Evolutionary conservation across 2,797 vertebrate genomes (phyloP).

Genomic region (Sitta carolinensis): DNA sequence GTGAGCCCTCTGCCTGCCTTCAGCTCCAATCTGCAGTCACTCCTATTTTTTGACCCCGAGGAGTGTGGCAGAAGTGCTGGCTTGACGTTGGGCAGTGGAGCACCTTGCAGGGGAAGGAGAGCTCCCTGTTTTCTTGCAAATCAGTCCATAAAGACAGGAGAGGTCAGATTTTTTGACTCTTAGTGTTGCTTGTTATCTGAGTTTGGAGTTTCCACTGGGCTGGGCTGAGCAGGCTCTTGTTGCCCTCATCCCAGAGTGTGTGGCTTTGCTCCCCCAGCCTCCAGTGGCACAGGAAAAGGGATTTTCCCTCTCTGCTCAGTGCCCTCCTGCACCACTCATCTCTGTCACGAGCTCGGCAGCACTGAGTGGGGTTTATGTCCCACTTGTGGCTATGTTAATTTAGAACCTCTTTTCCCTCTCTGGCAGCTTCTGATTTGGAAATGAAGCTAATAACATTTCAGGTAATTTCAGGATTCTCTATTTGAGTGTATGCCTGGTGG

Average conservation of each 20-base stretch:
- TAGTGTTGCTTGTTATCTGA: not conserved
- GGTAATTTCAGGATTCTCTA: not conserved
- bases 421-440: constrained; percentile 15
- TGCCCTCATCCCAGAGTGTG: rapidly evolving
- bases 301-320: not conserved
- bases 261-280: not conserved
- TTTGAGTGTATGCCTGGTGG: not conserved
- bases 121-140: not conserved
- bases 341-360: not conserved
- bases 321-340: not conserved
- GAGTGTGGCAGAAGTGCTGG: not conserved
- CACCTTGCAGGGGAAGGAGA: not conserved
- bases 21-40: not conserved
- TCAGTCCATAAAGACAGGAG: not conserved
- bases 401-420: not conserved
- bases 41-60: not conserved
- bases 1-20: not conserved
- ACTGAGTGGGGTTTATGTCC: not conserved
- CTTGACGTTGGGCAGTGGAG: not conserved
- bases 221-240: not conserved
- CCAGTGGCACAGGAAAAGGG: rapidly evolving
- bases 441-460: not conserved
- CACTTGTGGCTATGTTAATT: not conserved
- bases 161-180: not conserved
- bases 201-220: not conserved